Evolutionary conservation across 2,797 vertebrate genomes (phyloP).

Genomic region (Phaenicophaeus curvirostris): DNA sequence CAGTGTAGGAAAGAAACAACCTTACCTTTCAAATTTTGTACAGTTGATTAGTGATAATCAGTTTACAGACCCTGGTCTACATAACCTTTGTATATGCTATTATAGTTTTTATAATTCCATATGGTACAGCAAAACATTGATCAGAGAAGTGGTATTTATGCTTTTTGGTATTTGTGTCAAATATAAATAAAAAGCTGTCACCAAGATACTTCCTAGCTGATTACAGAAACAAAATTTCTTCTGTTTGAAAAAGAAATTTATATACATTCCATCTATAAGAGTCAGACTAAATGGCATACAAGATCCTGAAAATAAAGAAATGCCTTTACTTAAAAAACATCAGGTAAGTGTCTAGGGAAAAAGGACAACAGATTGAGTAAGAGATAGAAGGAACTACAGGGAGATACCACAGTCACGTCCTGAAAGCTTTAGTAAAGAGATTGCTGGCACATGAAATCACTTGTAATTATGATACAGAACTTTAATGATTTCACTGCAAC

Average conservation of each 20-base stretch:
- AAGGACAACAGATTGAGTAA: not conserved
- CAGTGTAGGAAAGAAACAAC: not conserved
- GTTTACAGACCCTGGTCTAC: not conserved
- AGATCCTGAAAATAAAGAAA: not conserved
- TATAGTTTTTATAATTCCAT: not conserved
- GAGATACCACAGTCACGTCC: not conserved
- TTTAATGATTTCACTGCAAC: constrained; percentile 11
- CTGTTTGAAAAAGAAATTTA: not conserved
- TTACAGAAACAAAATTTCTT: not conserved
- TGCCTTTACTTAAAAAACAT: not conserved
- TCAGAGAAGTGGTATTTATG: not conserved
- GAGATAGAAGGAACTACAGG: not conserved
- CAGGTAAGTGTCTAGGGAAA: not conserved
- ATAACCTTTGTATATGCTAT: not conserved
- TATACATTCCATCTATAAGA: not conserved
- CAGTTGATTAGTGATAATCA: not conserved
- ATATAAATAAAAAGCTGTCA: not conserved
- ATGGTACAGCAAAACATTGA: not conserved
- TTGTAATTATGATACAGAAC: not conserved
- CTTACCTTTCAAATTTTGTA: not conserved
- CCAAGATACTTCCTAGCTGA: not conserved
- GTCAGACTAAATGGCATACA: not conserved
- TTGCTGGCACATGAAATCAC: not conserved
- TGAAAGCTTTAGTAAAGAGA: not conserved
- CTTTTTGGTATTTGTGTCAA: not conserved